phyloP scores from a whole-genome alignment of 2,113 vertebrate species.

The Caracal caracal region DNA sequence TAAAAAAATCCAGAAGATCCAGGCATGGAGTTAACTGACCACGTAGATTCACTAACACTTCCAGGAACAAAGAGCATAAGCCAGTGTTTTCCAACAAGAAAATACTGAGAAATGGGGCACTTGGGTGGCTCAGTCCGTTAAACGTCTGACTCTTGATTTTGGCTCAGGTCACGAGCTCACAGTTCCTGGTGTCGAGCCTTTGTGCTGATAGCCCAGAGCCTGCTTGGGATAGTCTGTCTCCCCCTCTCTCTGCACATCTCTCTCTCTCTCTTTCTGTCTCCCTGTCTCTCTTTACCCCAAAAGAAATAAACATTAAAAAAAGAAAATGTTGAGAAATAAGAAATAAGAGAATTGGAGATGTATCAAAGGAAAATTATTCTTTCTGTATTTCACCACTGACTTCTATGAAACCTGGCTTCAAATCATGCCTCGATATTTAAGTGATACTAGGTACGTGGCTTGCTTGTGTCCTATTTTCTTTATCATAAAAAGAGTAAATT shows the following conservation, averaged over 20 bases:
- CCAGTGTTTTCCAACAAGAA: not conserved
- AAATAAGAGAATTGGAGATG: not conserved
- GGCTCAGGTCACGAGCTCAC: too few relatives aligned
- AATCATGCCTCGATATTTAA: not conserved
- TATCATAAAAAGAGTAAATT: not conserved
- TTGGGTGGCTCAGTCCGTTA: too few relatives aligned
- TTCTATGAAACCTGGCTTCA: not conserved
- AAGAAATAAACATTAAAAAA: too few relatives aligned
- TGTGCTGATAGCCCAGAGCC: too few relatives aligned
- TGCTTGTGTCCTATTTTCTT: not conserved
- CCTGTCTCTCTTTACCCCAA: too few relatives aligned
- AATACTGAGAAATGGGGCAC: not conserved
- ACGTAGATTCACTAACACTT: not conserved
- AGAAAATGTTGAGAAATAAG: not conserved
- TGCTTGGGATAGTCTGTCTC: too few relatives aligned
- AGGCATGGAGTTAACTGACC: not conserved
- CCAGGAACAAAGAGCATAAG: not conserved
- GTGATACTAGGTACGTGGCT: not conserved
- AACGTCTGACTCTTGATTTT: too few relatives aligned
- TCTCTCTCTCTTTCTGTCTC: too few relatives aligned
- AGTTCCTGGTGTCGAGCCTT: too few relatives aligned
- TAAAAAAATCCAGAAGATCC: not conserved
- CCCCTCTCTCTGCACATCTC: too few relatives aligned
- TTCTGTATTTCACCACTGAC: not conserved
- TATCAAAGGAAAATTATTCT: not conserved